These are phyloP conservation scores for Cotesia vestalis DNA, from an alignment of 1,140 invertebrate species.

Conservation along the genomic window DNA sequence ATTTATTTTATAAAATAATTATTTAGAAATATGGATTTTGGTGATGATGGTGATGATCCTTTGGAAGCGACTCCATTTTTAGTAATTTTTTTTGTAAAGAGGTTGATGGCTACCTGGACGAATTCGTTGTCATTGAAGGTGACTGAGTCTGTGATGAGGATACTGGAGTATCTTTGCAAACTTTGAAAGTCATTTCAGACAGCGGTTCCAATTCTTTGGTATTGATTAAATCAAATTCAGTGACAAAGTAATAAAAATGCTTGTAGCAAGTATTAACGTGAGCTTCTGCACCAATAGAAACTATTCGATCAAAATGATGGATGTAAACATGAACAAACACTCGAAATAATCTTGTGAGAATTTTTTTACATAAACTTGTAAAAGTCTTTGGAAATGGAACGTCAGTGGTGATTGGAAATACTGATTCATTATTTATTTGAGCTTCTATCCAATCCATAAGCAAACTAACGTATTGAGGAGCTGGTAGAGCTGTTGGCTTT, in stretches of 20 bases:
- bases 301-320: conserved; percentile 92
- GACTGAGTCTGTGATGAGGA: conserved; percentile 45
- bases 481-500: conserved; percentile 88
- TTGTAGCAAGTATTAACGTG: conserved; percentile 97
- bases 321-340: conserved; percentile 98
- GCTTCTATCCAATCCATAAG: conserved; percentile 95
- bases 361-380: conserved; percentile 82
- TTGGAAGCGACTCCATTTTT: background rate
- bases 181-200: conserved; percentile 77
- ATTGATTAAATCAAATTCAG: conserved; percentile 87
- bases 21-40: background rate
- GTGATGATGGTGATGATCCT: background rate
- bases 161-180: conserved; percentile 69
- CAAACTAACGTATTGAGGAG: conserved; percentile 85
- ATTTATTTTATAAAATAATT: background rate
- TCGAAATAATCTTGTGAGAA: conserved; percentile 88
- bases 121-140: conserved; percentile 24
- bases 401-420: conserved; percentile 87
- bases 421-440: conserved; percentile 90
- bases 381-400: conserved; percentile 92
- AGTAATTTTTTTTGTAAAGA: background rate
- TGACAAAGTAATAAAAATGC: conserved; percentile 95
- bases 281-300: conserved; percentile 89
- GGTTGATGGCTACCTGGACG: background rate
- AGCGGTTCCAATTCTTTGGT: conserved; percentile 89